A percentile compares a stretch with the other conserved stretches of the same genome.
Evolutionary conservation across 2,888 invertebrate genomes (phyloP).

Genomic region (Netelia virgata): DNA sequence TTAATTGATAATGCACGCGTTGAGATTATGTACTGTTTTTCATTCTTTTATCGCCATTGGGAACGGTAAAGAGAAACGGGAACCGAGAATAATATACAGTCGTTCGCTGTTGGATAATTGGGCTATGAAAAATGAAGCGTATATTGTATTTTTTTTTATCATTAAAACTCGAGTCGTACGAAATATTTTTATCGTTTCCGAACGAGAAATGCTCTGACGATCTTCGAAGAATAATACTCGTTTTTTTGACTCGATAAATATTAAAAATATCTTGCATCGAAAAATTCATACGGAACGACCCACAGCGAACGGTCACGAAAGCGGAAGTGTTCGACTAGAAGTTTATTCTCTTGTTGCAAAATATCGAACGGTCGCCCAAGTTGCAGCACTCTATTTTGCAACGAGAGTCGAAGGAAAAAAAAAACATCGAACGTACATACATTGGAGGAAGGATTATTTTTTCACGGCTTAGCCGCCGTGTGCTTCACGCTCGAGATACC

Average conservation of each 20-base stretch:
- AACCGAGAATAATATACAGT: not conserved
- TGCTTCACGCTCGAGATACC: conserved; percentile 51
- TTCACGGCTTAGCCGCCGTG: not conserved
- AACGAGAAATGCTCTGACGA: no score
- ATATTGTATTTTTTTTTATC: not conserved
- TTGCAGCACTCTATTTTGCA: conserved; percentile 6
- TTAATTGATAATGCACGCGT: conserved; percentile 24
- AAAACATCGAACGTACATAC: not conserved
- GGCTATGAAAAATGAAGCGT: no score
- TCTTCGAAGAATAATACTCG: not conserved
- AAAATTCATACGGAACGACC: not conserved
- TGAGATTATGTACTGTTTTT: not conserved
- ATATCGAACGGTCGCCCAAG: not conserved
- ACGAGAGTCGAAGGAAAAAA: not conserved
- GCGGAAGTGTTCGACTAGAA: conserved; percentile 32
- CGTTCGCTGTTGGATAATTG: not conserved
- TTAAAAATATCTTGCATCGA: no score
- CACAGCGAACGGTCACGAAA: not conserved
- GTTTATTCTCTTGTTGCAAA: not conserved
- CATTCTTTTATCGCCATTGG: conserved; percentile 10
- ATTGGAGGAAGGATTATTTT: conserved; percentile 10
- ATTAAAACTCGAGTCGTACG: not conserved
- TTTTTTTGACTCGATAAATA: not conserved
- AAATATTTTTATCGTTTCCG: no score
- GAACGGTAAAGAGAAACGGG: not conserved